A percentile compares a stretch with the other conserved stretches of the same genome.
Evolutionary conservation across 1,140 invertebrate genomes (phyloP).

Genomic region (Papilio xuthus): DNA sequence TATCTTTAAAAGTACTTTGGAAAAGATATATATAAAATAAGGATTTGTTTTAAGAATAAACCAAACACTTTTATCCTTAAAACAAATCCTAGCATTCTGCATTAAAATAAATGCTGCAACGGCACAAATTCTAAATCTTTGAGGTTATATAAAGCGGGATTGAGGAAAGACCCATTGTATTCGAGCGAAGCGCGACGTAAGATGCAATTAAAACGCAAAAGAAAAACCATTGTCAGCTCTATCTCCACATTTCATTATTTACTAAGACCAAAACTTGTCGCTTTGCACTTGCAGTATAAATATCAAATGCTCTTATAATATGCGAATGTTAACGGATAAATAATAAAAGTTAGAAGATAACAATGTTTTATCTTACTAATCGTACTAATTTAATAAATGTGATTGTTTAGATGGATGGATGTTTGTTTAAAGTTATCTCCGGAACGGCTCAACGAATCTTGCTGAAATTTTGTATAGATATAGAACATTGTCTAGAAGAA

Average conservation of each 20-base stretch:
- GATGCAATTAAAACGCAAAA: conserved; percentile 25
- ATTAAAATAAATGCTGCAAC: conserved; percentile 1
- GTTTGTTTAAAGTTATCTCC: too few relatives aligned
- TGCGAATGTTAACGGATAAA: neutral
- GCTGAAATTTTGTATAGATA: too few relatives aligned
- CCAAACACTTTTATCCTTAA: neutral
- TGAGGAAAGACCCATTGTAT: conserved; percentile 17
- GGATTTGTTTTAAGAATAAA: neutral
- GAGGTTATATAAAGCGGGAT: conserved; percentile 4
- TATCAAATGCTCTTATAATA: neutral
- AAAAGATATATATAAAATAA: neutral
- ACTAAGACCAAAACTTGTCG: neutral
- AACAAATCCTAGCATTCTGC: neutral
- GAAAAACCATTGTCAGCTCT: conserved; percentile 16
- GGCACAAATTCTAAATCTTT: neutral
- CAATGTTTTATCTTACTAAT: too few relatives aligned
- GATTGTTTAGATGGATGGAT: too few relatives aligned
- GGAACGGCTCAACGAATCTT: too few relatives aligned
- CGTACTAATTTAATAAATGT: too few relatives aligned
- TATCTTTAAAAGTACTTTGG: neutral
- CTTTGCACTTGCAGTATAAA: neutral
- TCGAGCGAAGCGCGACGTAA: neutral
- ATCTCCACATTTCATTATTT: conserved; percentile 19
- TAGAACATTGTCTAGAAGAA: too few relatives aligned
- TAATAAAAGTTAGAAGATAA: neutral